Conservation (phyloP, 23 tunicate species). For the Clavelina lepadiformis region DNA sequence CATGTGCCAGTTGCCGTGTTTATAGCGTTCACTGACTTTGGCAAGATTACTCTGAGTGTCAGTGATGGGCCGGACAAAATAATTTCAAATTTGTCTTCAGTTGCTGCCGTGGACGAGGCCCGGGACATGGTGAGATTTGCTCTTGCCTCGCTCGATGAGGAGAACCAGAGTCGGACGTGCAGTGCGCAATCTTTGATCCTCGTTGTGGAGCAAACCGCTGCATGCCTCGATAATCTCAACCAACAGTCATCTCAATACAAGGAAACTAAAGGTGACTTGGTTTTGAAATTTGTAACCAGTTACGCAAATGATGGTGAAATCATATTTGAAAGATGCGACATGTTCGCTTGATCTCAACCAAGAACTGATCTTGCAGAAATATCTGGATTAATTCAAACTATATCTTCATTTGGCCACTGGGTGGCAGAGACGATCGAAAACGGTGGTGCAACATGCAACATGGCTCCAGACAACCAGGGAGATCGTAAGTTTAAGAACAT, state of each 20-base stretch:
- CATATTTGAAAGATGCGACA: too few relatives aligned
- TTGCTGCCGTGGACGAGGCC: constrained; percentile 50
- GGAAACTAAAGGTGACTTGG: constrained; percentile 18
- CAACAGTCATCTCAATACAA: constrained; percentile 7
- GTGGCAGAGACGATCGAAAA: constrained; percentile 71
- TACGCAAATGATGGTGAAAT: not conserved
- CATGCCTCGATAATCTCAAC: constrained; percentile 12
- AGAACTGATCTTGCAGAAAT: constrained; percentile 39
- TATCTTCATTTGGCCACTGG: constrained; percentile 80
- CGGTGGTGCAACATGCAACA: constrained; percentile 83
- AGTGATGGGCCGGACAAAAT: too few relatives aligned
- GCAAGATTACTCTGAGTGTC: too few relatives aligned
- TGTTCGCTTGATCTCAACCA: too few relatives aligned
- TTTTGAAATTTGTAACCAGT: not conserved
- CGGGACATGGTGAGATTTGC: constrained; percentile 22
- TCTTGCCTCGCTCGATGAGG: constrained; percentile 22
- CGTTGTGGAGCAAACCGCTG: constrained; percentile 14
- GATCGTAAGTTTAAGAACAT: constrained; percentile 6
- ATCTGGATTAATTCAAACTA: constrained; percentile 39
- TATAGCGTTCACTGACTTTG: too few relatives aligned
- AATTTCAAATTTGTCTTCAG: constrained; percentile 29
- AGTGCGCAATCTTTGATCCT: constrained; percentile 47
- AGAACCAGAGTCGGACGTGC: constrained; percentile 43
- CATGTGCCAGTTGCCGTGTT: too few relatives aligned
- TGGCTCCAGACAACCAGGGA: constrained; percentile 66